A percentile compares a stretch with the other conserved stretches of the same genome.
phyloP scores from a whole-genome alignment of 2,888 invertebrate genomes.

The Polyommatus iphigenia region DNA sequence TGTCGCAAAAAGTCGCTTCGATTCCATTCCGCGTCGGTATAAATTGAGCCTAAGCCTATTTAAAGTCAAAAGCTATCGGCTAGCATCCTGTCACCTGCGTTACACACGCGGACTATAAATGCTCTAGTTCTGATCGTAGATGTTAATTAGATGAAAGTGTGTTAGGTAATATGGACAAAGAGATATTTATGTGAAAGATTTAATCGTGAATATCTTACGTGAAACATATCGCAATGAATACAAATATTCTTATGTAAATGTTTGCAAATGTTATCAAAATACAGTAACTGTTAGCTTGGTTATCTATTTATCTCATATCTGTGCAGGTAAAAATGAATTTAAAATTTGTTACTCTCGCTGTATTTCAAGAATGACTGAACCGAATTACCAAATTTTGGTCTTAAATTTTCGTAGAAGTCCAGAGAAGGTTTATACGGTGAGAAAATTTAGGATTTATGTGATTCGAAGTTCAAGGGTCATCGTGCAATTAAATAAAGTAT shows the following conservation, averaged over 20 bases:
- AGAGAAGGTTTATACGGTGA: too few relatives aligned
- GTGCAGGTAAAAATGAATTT: too few relatives aligned
- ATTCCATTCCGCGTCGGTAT: too few relatives aligned
- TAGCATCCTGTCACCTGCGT: conserved; percentile 3
- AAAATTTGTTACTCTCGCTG: too few relatives aligned
- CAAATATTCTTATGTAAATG: conserved; percentile 14
- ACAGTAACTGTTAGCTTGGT: background rate
- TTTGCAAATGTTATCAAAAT: background rate
- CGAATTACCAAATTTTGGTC: too few relatives aligned
- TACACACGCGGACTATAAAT: conserved; percentile 31
- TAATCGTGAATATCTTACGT: conserved; percentile 23
- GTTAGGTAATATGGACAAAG: conserved; percentile 30
- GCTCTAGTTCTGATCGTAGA: conserved; percentile 36
- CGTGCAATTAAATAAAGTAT: too few relatives aligned
- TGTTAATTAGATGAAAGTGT: conserved; percentile 40
- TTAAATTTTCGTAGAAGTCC: too few relatives aligned
- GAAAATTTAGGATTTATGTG: too few relatives aligned
- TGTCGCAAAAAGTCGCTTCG: too few relatives aligned
- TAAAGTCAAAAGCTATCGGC: conserved; percentile 2
- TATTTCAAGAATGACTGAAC: too few relatives aligned
- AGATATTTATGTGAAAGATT: conserved; percentile 25
- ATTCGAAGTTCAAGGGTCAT: too few relatives aligned
- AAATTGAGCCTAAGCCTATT: background rate
- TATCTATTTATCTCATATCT: too few relatives aligned
- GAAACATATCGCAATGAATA: conserved; percentile 27